Conservation (phyloP, 2,113 vertebrate genomes). For the Gobio gobio region DNA sequence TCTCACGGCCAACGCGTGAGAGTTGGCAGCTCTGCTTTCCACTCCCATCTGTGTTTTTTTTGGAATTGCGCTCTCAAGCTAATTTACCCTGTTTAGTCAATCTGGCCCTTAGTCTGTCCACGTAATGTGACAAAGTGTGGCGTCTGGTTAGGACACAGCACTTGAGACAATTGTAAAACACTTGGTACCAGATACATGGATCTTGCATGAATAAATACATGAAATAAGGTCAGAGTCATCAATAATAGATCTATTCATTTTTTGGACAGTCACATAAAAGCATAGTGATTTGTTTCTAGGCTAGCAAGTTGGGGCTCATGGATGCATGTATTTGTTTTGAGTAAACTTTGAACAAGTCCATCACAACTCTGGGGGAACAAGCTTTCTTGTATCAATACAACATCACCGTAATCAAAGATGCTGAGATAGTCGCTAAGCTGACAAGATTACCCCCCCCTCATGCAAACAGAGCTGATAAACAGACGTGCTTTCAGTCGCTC, state of each 20-base stretch:
- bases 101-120: no score
- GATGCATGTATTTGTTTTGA: not conserved
- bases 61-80: no score
- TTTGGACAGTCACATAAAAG: not conserved
- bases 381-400: conserved; percentile 24
- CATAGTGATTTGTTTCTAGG: not conserved
- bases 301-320: not conserved
- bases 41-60: no score
- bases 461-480: not conserved
- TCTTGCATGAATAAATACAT: no score
- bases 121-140: no score
- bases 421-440: not conserved
- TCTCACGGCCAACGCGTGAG: no score
- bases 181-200: no score
- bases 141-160: no score
- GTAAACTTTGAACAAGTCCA: not conserved
- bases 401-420: not conserved
- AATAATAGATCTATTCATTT: not conserved
- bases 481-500: not conserved
- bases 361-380: not conserved
- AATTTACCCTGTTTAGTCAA: no score
- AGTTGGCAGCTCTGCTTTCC: no score
- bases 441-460: not conserved
- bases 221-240: no score
- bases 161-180: no score